Conservation (phyloP, 1,140 invertebrate genomes). For the Drosophila kurseongensis region DNA sequence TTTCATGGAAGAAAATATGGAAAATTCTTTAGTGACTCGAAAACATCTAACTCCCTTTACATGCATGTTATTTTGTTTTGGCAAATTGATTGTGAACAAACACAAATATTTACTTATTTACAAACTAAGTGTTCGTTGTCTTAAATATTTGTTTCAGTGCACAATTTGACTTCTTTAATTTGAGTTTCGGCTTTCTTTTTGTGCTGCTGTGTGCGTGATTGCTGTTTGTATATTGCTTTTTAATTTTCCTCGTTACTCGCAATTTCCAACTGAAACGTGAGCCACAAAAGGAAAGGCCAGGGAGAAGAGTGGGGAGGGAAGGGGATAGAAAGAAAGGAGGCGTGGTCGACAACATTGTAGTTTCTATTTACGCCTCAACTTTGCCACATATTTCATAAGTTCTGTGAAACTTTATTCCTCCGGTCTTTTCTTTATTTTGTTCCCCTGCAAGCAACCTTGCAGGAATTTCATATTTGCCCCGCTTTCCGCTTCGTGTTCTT, state of each 20-base stretch:
- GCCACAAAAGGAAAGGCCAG: slow-evolving; percentile 23
- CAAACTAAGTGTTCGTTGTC: not conserved
- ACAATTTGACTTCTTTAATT: slow-evolving; percentile 63
- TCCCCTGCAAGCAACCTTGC: slow-evolving; percentile 40
- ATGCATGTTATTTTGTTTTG: too few species aligned
- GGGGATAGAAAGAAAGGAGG: not conserved
- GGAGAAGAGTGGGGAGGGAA: not conserved
- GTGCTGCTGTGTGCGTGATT: slow-evolving; percentile 63
- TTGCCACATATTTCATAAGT: slow-evolving; percentile 71
- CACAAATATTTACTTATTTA: too few species aligned
- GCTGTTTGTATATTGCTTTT: slow-evolving; percentile 81
- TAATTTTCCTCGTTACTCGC: slow-evolving; percentile 77
- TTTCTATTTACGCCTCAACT: slow-evolving; percentile 63
- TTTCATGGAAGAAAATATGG: too few species aligned
- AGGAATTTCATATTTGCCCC: slow-evolving; percentile 29
- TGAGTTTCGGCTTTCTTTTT: slow-evolving; percentile 52
- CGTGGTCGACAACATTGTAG: slow-evolving; percentile 43
- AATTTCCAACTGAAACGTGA: slow-evolving; percentile 64
- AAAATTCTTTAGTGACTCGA: too few species aligned
- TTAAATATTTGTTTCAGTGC: not conserved
- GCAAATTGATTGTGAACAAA: too few species aligned
- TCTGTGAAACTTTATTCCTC: slow-evolving; percentile 41
- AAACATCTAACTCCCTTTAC: too few species aligned
- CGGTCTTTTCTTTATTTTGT: slow-evolving; percentile 11
- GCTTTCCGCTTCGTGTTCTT: slow-evolving; percentile 4